Percentiles rank a stretch among this genome's conserved stretches.
These are phyloP conservation scores for Polypterus senegalus DNA, from an alignment of 2,113 vertebrate genomes.

Conservation along the genomic window DNA sequence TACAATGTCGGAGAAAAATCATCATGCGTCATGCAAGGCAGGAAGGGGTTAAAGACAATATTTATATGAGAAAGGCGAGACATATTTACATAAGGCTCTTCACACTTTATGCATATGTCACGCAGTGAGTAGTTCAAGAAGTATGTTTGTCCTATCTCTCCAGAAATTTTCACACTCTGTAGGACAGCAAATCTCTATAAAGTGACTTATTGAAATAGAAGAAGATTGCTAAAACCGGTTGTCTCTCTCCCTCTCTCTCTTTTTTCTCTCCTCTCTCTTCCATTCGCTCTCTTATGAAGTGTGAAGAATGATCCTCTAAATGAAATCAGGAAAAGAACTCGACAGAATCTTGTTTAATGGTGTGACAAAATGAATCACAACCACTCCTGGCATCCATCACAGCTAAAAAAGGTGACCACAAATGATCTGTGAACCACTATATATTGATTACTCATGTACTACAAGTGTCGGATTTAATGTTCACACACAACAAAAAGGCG, in stretches of 20 bases:
- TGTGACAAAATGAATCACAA: conserved; percentile 99
- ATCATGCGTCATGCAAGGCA: conserved; percentile 2
- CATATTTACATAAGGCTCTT: conserved; percentile 72
- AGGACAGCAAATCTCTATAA: conserved; percentile 77
- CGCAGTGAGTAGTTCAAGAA: conserved; percentile 66
- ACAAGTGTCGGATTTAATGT: conserved; percentile 98
- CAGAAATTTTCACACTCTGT: conserved; percentile 65
- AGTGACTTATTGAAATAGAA: conserved; percentile 72
- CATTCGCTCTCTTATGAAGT: conserved; percentile 59
- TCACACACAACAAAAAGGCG: conserved; percentile 77
- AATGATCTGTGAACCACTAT: conserved; percentile 96
- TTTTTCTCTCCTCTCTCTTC: conserved; percentile 1
- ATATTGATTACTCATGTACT: conserved; percentile 96
- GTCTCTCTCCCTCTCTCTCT: conserved; percentile 11
- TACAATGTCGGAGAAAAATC: too few species aligned
- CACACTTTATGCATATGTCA: conserved; percentile 76
- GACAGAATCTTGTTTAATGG: conserved; percentile 95
- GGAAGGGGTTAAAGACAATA: conserved; percentile 53
- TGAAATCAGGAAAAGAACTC: conserved; percentile 73
- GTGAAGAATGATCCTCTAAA: conserved; percentile 92
- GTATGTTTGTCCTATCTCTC: conserved; percentile 72
- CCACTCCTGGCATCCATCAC: conserved; percentile 92
- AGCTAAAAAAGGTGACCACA: conserved; percentile 83
- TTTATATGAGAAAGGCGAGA: conserved; percentile 71
- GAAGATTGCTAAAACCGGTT: conserved; percentile 67